These are phyloP conservation scores for Eriosoma lanigerum DNA, from an alignment of 1,140 invertebrate genomes.

Conservation along the genomic window DNA sequence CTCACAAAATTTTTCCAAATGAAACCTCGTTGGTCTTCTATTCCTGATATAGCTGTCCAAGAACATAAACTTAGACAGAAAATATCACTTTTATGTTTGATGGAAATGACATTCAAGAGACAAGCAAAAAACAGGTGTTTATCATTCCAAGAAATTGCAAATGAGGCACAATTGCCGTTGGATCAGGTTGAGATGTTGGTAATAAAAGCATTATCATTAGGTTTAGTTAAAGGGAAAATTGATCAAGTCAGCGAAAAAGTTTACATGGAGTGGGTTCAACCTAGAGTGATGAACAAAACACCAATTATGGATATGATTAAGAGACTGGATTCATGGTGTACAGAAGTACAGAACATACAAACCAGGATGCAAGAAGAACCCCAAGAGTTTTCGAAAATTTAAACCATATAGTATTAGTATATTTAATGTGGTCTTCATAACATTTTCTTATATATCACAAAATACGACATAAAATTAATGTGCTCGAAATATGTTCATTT, in stretches of 20 bases:
- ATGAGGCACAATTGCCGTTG: slow-evolving; percentile 77
- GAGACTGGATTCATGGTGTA: slow-evolving; percentile 77
- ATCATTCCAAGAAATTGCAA: slow-evolving; percentile 88
- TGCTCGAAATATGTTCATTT: no score
- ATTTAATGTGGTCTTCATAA: not conserved
- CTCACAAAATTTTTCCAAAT: slow-evolving; percentile 82
- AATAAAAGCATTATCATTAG: slow-evolving; percentile 97
- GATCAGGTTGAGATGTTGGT: slow-evolving; percentile 92
- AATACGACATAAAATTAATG: no score
- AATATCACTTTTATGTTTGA: slow-evolving; percentile 91
- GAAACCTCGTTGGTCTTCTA: slow-evolving; percentile 75
- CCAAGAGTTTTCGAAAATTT: slow-evolving; percentile 78
- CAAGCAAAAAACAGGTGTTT: slow-evolving; percentile 73
- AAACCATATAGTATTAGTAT: slow-evolving; percentile 55
- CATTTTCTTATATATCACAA: not conserved
- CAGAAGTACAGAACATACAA: slow-evolving; percentile 81
- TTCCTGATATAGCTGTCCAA: slow-evolving; percentile 82
- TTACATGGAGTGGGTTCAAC: slow-evolving; percentile 89
- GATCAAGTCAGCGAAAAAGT: slow-evolving; percentile 88
- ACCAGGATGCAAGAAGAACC: slow-evolving; percentile 77
- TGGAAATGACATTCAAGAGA: slow-evolving; percentile 84
- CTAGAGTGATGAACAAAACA: slow-evolving; percentile 77
- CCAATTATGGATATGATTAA: slow-evolving; percentile 76
- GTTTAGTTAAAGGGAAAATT: slow-evolving; percentile 89
- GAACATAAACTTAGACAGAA: slow-evolving; percentile 86